Conservation (phyloP, 2,888 invertebrate species). For the Masnerella sp. region DNA sequence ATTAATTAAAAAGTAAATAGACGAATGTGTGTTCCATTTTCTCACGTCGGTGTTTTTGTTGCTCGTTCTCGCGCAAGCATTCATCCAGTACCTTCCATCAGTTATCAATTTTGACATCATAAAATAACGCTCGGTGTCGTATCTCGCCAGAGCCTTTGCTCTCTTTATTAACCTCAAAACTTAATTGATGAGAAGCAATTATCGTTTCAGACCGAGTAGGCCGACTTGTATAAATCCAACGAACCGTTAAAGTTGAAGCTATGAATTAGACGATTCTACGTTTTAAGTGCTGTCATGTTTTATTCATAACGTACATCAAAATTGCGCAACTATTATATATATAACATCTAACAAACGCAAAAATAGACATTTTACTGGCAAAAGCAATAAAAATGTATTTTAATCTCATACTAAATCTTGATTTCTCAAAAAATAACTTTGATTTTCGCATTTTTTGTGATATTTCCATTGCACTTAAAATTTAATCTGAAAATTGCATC, state of each 20-base stretch:
- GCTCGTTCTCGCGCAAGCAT: slow-evolving; percentile 1
- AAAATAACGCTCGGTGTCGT: slow-evolving; percentile 32
- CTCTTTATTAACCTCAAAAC: slow-evolving; percentile 55
- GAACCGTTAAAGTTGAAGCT: slow-evolving; percentile 39
- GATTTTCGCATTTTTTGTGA: too few relatives aligned
- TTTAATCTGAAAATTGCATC: neutral
- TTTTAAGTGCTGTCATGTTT: slow-evolving; percentile 35
- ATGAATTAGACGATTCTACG: slow-evolving; percentile 41
- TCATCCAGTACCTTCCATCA: slow-evolving; percentile 20
- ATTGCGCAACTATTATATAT: slow-evolving; percentile 13
- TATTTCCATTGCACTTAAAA: too few relatives aligned
- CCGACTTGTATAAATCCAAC: slow-evolving; percentile 47
- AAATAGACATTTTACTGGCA: too few relatives aligned
- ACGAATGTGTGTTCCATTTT: slow-evolving; percentile 13
- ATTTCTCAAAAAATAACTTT: too few relatives aligned
- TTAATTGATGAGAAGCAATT: slow-evolving; percentile 51
- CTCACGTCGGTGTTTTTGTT: slow-evolving; percentile 22
- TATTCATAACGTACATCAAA: slow-evolving; percentile 31
- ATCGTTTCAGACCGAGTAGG: slow-evolving; percentile 41
- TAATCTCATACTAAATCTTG: too few relatives aligned
- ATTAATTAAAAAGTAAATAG: slow-evolving; percentile 15
- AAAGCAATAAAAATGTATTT: too few relatives aligned
- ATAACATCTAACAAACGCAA: too few relatives aligned
- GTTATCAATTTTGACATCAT: slow-evolving; percentile 46
- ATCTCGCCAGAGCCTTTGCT: slow-evolving; percentile 37